Percentiles rank a stretch among this genome's conserved stretches.
Conservation (phyloP, 2,888 invertebrate genomes). For the Andrena praecox region DNA sequence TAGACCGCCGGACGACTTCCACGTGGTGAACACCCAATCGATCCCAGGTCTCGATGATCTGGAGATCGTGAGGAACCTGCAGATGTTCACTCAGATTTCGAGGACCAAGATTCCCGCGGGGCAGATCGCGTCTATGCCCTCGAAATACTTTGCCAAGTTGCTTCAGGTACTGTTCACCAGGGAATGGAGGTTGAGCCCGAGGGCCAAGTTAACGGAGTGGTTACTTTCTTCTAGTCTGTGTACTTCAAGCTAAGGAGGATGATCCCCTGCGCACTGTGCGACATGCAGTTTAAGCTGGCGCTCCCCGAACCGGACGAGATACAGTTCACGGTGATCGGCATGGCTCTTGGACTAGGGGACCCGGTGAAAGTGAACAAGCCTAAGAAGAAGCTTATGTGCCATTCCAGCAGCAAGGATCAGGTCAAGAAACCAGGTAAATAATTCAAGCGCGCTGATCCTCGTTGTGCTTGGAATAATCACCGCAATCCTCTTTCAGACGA, state of each 20-base stretch:
- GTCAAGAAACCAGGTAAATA: conserved; percentile 74
- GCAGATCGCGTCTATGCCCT: conserved; percentile 85
- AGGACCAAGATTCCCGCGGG: conserved; percentile 87
- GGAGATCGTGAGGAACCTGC: conserved; percentile 89
- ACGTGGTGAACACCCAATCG: conserved; percentile 92
- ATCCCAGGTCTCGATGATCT: conserved; percentile 90
- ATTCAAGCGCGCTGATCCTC: background rate
- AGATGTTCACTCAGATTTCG: conserved; percentile 92
- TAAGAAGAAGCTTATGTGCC: conserved; percentile 78
- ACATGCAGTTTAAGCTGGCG: conserved; percentile 93
- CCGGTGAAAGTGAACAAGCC: conserved; percentile 86
- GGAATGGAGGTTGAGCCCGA: background rate
- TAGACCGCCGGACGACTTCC: conserved; percentile 91
- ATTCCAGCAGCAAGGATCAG: conserved; percentile 71
- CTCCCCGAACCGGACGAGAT: conserved; percentile 94
- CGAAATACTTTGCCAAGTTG: conserved; percentile 86
- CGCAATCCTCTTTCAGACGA: conserved; percentile 84
- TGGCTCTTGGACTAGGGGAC: conserved; percentile 91
- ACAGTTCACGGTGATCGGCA: conserved; percentile 90
- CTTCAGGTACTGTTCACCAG: conserved; percentile 85
- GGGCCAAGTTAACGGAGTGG: background rate
- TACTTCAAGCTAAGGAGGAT: conserved; percentile 95
- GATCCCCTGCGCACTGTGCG: conserved; percentile 94
- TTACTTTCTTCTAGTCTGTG: conserved; percentile 86
- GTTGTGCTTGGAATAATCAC: background rate